Base-by-base conservation (phyloP, 1,140 invertebrate genomes). In the Drosophila cardini region DNA sequence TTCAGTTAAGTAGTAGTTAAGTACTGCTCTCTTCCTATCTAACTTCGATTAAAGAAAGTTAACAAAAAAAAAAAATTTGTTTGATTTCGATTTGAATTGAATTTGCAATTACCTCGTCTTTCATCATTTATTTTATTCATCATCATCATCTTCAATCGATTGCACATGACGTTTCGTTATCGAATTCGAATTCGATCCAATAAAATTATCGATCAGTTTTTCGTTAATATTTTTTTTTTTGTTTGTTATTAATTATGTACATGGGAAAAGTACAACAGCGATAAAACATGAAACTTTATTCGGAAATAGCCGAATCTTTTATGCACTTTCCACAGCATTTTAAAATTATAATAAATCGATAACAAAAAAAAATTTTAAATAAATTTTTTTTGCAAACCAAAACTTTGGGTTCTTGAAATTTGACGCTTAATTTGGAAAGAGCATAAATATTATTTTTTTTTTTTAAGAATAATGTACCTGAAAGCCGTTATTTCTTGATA, bases 391-490 rank as follows among this genome's bases (percentile, higher is more conserved):
- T 13, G 5, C 38, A n/a, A n/a, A 40, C n/a, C n/a, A 40, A 40
- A 40, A 11, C 4, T 5, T 13, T 13, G 4, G 38, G 2, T 13
- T 13, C 5, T 26, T 48, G 10, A 11, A 5, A 11, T 48, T 6
- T 30, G 21, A 26, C 4, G 2, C 26, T 48, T 21, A 11, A 52
- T 46, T 75, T 64, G 57, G 53, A 43, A 42, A 45, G 8, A 30
- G 36, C 56, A 69, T 74, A 42, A 36, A 48, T 52, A 70, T 9
- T 40, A 48, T 34, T 2, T 26, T 26, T 26, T 26, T 26, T 26
- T 26, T 26, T 52, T 55, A 56, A 43, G 46, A 32, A 57, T 57
- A 61, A 74, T 74, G 63, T 72, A 72, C 70, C 70, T 72, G 58
- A n/a, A 55, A 36, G 53, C 53, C 53, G 62, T 42, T 57, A 52